Conservation (phyloP, 2,797 vertebrate genomes). For the Hippocampus kuda region DNA sequence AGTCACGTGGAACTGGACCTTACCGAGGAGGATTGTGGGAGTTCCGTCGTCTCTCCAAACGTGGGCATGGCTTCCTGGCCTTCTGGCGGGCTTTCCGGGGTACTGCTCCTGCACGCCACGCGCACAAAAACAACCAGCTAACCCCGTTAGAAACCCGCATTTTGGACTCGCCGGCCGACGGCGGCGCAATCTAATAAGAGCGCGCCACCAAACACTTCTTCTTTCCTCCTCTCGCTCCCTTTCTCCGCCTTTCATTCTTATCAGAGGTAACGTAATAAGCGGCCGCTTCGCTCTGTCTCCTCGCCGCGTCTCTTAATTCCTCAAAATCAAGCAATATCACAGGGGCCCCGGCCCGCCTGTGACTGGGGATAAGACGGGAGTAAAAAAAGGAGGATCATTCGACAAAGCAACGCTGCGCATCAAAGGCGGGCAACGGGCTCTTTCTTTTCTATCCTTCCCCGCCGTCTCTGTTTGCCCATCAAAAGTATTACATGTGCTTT, state of each 20-base stretch:
- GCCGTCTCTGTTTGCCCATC: conserved; percentile 54
- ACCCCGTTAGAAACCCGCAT: conserved; percentile 66
- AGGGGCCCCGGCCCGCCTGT: conserved; percentile 58
- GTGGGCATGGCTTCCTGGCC: conserved; percentile 53
- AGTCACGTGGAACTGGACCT: conserved; percentile 21
- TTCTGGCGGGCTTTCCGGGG: conserved; percentile 54
- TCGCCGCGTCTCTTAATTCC: conserved; percentile 71
- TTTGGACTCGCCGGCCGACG: conserved; percentile 61
- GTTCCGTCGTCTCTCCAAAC: conserved; percentile 51
- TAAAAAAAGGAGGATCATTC: conserved; percentile 68
- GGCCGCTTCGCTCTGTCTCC: conserved; percentile 64
- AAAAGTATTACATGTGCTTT: conserved; percentile 69
- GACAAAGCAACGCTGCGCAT: conserved; percentile 65
- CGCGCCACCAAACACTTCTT: conserved; percentile 54
- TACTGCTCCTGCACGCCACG: conserved; percentile 31
- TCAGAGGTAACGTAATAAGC: conserved; percentile 71
- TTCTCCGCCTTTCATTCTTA: conserved; percentile 67
- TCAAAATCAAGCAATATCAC: conserved; percentile 74
- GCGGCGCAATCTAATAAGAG: conserved; percentile 65
- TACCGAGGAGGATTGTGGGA: conserved; percentile 65
- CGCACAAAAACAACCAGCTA: conserved; percentile 32
- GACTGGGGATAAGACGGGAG: conserved; percentile 66
- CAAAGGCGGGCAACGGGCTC: conserved; percentile 54
- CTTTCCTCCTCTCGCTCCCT: conserved; percentile 28
- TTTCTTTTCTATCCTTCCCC: conserved; percentile 44